A percentile compares a stretch with the other conserved stretches of the same genome.
phyloP scores from a whole-genome alignment of 2,888 invertebrate species.

The Meandrusa payeni region DNA sequence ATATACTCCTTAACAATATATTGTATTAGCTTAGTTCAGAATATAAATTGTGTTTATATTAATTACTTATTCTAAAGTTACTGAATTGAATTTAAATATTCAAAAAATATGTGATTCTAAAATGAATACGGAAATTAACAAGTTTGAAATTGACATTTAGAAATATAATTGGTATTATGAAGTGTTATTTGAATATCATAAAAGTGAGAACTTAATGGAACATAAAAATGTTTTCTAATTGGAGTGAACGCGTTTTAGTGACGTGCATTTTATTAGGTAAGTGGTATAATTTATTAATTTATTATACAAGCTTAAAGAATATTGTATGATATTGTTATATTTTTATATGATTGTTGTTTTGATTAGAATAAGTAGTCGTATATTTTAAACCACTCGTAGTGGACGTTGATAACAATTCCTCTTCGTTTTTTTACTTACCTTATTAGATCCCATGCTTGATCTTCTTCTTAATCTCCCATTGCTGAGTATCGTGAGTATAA shows the following conservation, averaged over 20 bases:
- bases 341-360: too few relatives aligned
- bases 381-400: too few relatives aligned
- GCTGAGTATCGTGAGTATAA: too few relatives aligned
- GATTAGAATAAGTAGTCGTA: too few relatives aligned
- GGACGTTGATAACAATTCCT: too few relatives aligned
- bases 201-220: not conserved
- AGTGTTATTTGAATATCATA: constrained; percentile 7
- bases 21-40: not conserved
- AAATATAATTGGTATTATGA: constrained; percentile 1
- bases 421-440: too few relatives aligned
- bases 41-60: constrained; percentile 2
- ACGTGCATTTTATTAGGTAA: constrained; percentile 42
- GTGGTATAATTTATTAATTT: constrained; percentile 21
- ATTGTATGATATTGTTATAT: too few relatives aligned
- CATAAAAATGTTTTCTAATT: constrained; percentile 36
- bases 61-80: not conserved
- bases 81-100: not conserved
- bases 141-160: not conserved
- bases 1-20: not conserved
- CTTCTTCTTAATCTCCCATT: too few relatives aligned
- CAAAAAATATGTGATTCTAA: constrained; percentile 14
- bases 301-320: too few relatives aligned
- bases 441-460: too few relatives aligned
- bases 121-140: not conserved
- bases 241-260: constrained; percentile 37